Conservation (phyloP, 2,888 invertebrate species). For the Chymomyza amoena region DNA sequence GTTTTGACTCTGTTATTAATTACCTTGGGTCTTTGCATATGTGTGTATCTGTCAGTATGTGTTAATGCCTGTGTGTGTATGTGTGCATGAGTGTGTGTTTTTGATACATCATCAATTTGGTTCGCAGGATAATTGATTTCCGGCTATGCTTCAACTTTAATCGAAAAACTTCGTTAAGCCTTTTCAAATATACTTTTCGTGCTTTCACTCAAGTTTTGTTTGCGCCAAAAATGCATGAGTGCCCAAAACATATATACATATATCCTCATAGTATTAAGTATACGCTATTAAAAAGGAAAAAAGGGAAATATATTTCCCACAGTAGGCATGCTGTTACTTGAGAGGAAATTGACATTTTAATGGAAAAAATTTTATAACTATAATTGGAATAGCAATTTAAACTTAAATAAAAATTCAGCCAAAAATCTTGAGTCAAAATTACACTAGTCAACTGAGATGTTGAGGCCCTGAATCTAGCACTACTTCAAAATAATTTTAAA, state of each 20-base stretch:
- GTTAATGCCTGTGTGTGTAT: background rate
- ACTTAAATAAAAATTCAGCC: no score
- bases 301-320: no score
- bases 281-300: no score
- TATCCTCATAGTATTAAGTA: no score
- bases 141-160: background rate
- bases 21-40: background rate
- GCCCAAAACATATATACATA: background rate
- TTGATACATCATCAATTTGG: conserved; percentile 10
- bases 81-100: background rate
- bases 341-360: no score
- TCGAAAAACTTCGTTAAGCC: background rate
- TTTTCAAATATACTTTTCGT: background rate
- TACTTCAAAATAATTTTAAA: no score
- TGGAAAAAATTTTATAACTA: no score
- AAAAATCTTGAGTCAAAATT: no score
- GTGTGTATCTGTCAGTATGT: background rate
- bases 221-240: background rate
- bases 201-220: background rate
- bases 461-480: no score
- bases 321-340: no score
- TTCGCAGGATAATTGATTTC: conserved; percentile 23
- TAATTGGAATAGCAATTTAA: no score
- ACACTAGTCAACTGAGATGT: no score
- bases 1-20: conserved; percentile 17